A percentile compares a stretch with the other conserved stretches of the same genome.
These are phyloP conservation scores for Trichosurus vulpecula DNA, from an alignment of 2,797 vertebrate species.

Conservation along the genomic window DNA sequence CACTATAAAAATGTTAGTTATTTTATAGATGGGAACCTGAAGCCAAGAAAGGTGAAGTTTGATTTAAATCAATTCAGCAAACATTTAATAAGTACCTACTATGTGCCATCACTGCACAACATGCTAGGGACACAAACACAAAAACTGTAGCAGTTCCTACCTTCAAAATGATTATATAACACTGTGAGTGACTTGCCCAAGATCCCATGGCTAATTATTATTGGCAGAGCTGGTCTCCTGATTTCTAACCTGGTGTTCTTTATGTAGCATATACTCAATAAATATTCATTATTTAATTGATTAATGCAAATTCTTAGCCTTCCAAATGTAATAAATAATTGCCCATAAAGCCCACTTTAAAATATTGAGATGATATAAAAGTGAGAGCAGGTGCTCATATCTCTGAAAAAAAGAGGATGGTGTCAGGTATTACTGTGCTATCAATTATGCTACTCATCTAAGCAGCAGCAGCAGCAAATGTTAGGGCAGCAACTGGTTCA, in stretches of 20 bases:
- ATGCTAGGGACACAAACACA: neutral
- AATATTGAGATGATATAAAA: neutral
- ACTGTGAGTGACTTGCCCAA: neutral
- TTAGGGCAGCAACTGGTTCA: neutral
- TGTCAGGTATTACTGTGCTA: neutral
- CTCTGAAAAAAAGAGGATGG: neutral
- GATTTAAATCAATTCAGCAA: neutral
- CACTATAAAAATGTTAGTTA: neutral
- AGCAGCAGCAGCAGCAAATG: neutral
- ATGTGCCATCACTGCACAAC: neutral
- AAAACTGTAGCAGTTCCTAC: neutral
- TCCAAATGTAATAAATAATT: neutral
- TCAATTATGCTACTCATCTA: neutral
- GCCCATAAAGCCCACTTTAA: neutral
- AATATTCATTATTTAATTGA: slow-evolving; percentile 1
- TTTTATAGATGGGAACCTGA: neutral
- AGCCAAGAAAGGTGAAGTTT: neutral
- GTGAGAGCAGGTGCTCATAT: neutral
- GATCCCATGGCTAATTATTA: neutral
- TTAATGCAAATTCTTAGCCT: neutral
- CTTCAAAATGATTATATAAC: neutral
- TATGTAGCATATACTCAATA: neutral
- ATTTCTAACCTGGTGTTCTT: neutral
- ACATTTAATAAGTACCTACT: neutral
- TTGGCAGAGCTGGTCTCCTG: neutral